Evolutionary conservation across 1,140 invertebrate genomes (phyloP).

Genomic region (Nixonia krombeini): DNA sequence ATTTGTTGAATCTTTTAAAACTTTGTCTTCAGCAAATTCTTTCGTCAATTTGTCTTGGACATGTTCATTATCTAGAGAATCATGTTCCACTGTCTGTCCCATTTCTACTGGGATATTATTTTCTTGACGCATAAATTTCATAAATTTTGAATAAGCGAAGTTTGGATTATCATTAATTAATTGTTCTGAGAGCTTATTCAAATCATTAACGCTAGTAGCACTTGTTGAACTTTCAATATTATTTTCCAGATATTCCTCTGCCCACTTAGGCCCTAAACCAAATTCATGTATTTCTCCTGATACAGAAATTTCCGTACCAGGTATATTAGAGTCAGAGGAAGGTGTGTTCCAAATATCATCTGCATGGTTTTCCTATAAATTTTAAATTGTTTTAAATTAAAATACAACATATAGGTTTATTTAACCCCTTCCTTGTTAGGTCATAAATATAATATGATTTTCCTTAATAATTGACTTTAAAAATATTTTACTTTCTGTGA

Average conservation of each 20-base stretch:
- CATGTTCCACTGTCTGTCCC: constrained; percentile 59
- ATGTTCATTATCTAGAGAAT: constrained; percentile 13
- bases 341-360: constrained; percentile 66
- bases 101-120: constrained; percentile 74
- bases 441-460: too few species aligned
- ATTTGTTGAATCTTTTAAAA: constrained; percentile 54
- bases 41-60: constrained; percentile 68
- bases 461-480: too few species aligned
- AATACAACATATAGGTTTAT: too few species aligned
- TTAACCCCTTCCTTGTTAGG: too few species aligned
- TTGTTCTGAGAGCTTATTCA: constrained; percentile 61
- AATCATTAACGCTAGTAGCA: constrained; percentile 25
- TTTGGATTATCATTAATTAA: constrained; percentile 77
- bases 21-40: constrained; percentile 51
- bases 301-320: constrained; percentile 23
- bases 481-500: too few species aligned
- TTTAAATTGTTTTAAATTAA: too few species aligned
- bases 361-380: constrained; percentile 58
- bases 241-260: constrained; percentile 75
- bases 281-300: constrained; percentile 62
- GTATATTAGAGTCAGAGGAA: constrained; percentile 20
- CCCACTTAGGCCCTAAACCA: constrained; percentile 73
- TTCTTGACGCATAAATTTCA: constrained; percentile 88
- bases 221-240: constrained; percentile 58
- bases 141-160: constrained; percentile 84